Percentiles rank a stretch among this genome's conserved stretches.
Evolutionary conservation across 2,888 invertebrate genomes (phyloP).

Genomic region (Lasiommata megera): DNA sequence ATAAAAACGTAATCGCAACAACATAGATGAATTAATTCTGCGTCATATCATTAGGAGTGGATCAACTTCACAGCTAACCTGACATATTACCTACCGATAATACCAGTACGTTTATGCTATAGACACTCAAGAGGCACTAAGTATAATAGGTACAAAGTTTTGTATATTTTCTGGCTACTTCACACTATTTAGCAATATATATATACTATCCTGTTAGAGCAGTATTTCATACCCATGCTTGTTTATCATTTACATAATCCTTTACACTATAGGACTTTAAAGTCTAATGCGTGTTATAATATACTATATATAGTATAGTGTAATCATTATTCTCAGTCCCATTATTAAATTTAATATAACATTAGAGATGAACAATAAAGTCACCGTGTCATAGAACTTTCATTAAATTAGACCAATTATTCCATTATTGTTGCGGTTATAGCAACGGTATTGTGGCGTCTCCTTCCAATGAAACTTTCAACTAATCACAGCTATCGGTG

Average conservation of each 20-base stretch:
- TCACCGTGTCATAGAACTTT: neutral
- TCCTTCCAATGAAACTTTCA: constrained; percentile 23
- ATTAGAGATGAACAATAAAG: neutral
- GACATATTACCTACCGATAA: neutral
- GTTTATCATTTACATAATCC: too few species aligned
- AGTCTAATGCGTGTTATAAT: too few species aligned
- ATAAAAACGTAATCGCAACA: constrained; percentile 31
- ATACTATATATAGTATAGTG: too few species aligned
- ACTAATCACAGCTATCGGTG: constrained; percentile 25
- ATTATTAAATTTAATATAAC: neutral
- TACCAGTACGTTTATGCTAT: neutral
- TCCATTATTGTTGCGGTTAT: constrained; percentile 20
- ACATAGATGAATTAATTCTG: constrained; percentile 46
- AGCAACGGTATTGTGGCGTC: constrained; percentile 19
- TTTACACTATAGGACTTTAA: too few species aligned
- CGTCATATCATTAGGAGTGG: constrained; percentile 17
- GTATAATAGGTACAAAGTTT: neutral
- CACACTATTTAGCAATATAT: too few species aligned
- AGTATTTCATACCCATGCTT: too few species aligned
- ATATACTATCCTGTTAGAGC: too few species aligned
- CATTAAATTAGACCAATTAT: constrained; percentile 8
- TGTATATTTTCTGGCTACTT: neutral
- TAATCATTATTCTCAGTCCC: too few species aligned
- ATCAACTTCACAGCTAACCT: constrained; percentile 13
- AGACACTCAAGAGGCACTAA: neutral